These are phyloP conservation scores for Rosalia funebris DNA, from an alignment of 2,888 invertebrate species.

Conservation along the genomic window DNA sequence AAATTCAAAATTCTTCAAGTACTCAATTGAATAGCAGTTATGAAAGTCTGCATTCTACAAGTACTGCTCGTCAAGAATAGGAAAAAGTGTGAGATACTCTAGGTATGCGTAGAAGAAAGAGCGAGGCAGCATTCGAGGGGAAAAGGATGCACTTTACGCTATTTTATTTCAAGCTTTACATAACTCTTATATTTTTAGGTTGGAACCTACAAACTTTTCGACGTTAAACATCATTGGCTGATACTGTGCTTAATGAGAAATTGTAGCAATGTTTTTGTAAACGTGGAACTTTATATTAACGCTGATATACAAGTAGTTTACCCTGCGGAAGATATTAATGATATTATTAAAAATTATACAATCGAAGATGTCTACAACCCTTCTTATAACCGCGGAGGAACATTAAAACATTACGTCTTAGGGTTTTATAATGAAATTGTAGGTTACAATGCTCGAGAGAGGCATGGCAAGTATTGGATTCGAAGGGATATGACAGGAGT, in stretches of 20 bases:
- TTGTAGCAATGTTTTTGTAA: constrained; percentile 39
- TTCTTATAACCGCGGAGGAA: constrained; percentile 46
- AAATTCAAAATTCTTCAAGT: no score
- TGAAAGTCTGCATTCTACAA: no score
- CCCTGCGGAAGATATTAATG: constrained; percentile 17
- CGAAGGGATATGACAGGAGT: constrained; percentile 54
- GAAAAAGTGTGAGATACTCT: no score
- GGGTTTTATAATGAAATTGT: constrained; percentile 41
- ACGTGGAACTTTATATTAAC: constrained; percentile 46
- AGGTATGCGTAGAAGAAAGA: no score
- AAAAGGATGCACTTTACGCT: no score
- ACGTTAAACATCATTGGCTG: constrained; percentile 51
- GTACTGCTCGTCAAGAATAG: no score
- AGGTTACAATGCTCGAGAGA: constrained; percentile 36
- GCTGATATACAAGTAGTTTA: constrained; percentile 47
- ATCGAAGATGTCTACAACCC: constrained; percentile 51
- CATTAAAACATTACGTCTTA: constrained; percentile 33
- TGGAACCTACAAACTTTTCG: constrained; percentile 42
- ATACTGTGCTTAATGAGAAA: constrained; percentile 37
- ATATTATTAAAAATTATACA: constrained; percentile 12
- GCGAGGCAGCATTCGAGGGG: no score
- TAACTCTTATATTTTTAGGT: constrained; percentile 48
- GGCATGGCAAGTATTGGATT: constrained; percentile 45
- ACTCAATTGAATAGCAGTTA: no score
- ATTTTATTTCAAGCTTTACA: no score